phyloP scores from a whole-genome alignment of 2,113 vertebrate genomes.

The Larimichthys crocea region DNA sequence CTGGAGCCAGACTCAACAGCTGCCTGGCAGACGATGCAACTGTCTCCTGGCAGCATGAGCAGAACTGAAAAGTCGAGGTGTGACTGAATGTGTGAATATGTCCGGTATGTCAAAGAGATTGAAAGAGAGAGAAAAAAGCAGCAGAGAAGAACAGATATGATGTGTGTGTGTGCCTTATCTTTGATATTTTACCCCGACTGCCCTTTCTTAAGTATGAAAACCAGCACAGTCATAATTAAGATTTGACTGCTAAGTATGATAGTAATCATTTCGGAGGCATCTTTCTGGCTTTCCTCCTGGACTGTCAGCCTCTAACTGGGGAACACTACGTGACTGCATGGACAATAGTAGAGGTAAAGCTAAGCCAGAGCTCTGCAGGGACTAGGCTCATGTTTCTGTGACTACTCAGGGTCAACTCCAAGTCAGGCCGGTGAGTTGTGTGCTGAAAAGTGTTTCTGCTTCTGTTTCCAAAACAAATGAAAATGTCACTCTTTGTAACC shows the following conservation, averaged over 20 bases:
- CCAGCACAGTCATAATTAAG: background rate
- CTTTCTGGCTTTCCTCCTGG: slow-evolving; percentile 23
- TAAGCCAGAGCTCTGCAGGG: slow-evolving; percentile 59
- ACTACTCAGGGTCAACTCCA: slow-evolving; percentile 62
- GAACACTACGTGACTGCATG: slow-evolving; percentile 29
- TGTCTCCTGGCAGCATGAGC: slow-evolving; percentile 53
- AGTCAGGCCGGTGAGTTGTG: slow-evolving; percentile 41
- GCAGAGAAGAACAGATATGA: background rate
- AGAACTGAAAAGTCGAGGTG: slow-evolving; percentile 36
- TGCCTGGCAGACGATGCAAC: slow-evolving; percentile 65
- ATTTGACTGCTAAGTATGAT: background rate
- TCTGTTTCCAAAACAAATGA: slow-evolving; percentile 60
- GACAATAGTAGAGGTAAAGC: slow-evolving; percentile 59
- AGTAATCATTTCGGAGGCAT: background rate
- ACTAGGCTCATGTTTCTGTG: slow-evolving; percentile 74
- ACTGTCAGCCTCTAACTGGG: slow-evolving; percentile 18
- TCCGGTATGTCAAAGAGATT: slow-evolving; percentile 21
- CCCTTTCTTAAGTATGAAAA: slow-evolving; percentile 8
- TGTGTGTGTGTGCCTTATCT: background rate
- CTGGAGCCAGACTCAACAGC: slow-evolving; percentile 82
- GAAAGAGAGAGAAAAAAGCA: slow-evolving; percentile 6
- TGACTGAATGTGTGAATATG: slow-evolving; percentile 35
- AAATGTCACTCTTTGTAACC: slow-evolving; percentile 45
- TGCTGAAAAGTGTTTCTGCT: slow-evolving; percentile 49
- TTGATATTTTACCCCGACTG: background rate